These are phyloP conservation scores for Oscheius sp. DNA, from an alignment of 2,888 invertebrate species.

Conservation along the genomic window DNA sequence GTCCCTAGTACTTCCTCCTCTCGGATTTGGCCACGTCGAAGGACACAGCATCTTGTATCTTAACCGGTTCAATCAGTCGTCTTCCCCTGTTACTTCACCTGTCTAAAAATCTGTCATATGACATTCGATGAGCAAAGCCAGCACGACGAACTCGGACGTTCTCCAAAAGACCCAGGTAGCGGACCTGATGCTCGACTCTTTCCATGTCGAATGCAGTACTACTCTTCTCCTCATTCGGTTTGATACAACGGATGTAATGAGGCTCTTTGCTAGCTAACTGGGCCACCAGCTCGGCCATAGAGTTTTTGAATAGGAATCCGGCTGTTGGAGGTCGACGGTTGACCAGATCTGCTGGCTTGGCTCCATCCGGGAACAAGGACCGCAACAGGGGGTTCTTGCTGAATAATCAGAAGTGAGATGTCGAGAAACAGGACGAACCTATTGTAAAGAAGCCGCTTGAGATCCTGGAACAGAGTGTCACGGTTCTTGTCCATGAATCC, in stretches of 20 bases:
- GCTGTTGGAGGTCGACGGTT: slow-evolving; percentile 95
- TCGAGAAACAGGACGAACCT: slow-evolving; percentile 72
- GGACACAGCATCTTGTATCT: slow-evolving; percentile 96
- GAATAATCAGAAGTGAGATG: not conserved
- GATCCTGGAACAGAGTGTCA: slow-evolving; percentile 95
- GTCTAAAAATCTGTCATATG: slow-evolving; percentile 90
- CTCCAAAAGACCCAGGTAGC: slow-evolving; percentile 90
- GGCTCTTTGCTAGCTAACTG: slow-evolving; percentile 83
- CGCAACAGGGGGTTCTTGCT: slow-evolving; percentile 78
- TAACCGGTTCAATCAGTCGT: slow-evolving; percentile 12
- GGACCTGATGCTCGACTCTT: slow-evolving; percentile 79
- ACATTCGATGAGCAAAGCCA: slow-evolving; percentile 94
- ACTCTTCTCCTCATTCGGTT: slow-evolving; percentile 94
- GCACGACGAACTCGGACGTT: slow-evolving; percentile 94
- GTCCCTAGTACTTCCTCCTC: slow-evolving; percentile 78
- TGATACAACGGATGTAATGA: slow-evolving; percentile 95
- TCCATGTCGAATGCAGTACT: slow-evolving; percentile 87
- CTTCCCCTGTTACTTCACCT: slow-evolving; percentile 76
- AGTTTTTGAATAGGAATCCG: slow-evolving; percentile 89
- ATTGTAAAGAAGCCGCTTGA: slow-evolving; percentile 89
- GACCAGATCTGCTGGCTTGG: slow-evolving; percentile 88
- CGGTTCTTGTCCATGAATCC: slow-evolving; percentile 98
- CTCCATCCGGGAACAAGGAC: slow-evolving; percentile 96
- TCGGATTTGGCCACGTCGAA: slow-evolving; percentile 96
- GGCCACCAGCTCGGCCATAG: slow-evolving; percentile 89